These are phyloP conservation scores for Micromys minutus DNA, from an alignment of 2,113 vertebrate genomes.

Conservation along the genomic window DNA sequence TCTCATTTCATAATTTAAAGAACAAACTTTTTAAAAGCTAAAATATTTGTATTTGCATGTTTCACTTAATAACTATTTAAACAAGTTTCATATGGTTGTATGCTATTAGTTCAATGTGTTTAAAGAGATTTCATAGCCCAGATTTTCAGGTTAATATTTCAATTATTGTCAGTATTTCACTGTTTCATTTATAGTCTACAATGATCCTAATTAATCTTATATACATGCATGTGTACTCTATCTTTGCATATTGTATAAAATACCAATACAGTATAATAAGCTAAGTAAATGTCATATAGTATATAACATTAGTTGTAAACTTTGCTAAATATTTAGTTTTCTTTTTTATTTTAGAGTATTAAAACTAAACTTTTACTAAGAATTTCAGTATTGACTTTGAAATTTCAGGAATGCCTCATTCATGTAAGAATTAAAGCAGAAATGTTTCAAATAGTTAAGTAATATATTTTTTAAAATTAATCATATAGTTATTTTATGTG, in stretches of 20 bases:
- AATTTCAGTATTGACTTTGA: not conserved
- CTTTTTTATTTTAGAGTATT: not conserved
- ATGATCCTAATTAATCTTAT: slow-evolving; percentile 4
- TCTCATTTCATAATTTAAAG: slow-evolving; percentile 82
- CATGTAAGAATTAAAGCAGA: not conserved
- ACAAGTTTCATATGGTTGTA: not conserved
- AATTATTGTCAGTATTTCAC: not conserved
- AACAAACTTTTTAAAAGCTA: slow-evolving; percentile 45
- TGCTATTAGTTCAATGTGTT: slow-evolving; percentile 5
- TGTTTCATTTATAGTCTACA: slow-evolving; percentile 1
- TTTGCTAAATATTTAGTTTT: slow-evolving; percentile 32
- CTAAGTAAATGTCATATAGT: not conserved
- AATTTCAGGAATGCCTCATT: not conserved
- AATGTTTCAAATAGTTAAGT: too few species aligned
- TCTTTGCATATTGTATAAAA: slow-evolving; percentile 5
- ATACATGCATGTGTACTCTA: not conserved
- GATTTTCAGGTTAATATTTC: slow-evolving; percentile 33
- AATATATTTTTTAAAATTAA: slow-evolving; percentile 58
- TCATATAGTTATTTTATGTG: not conserved
- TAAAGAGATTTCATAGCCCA: not conserved
- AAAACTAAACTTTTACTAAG: not conserved
- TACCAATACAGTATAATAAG: not conserved
- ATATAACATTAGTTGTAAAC: not conserved
- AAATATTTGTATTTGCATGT: slow-evolving; percentile 61
- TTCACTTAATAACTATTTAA: slow-evolving; percentile 48